Evolutionary conservation across 2,113 vertebrate species (phyloP), one percentile per base, ranked within the genome.

Genomic region (Podocnemis expansa): DNA sequence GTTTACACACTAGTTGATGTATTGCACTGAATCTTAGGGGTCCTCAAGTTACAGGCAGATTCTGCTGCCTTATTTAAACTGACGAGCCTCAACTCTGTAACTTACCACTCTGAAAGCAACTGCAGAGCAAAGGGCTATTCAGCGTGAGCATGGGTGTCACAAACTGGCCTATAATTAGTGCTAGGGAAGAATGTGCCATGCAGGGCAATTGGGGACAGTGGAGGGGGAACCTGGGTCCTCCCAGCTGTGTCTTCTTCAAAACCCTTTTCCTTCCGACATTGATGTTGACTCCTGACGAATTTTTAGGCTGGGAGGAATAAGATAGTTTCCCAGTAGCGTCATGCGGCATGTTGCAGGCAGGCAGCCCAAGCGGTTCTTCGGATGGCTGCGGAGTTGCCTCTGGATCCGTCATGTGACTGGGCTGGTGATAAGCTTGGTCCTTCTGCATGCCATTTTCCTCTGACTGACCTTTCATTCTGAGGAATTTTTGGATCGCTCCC

Each of bases 391-490:
- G 94, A 82, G 88, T 91, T 96, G 90, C 93, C 75, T 84, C 93
- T 96, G 88, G 90, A 96, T 86, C 93, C 85, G 94, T 96, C 95
- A 96, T 95, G 91, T 95, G 95, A 89, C 90, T 95, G 94, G 94
- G 89, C 91, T 89, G 95, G 91, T 1, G 13, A 96, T 60, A 95
- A 92, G 92, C 91, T 89, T 90, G 94, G 96, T 95, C 83, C 93
- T 95, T 87, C 93, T 85, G 94, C 95, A 96, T 97, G 96, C 87
- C 93, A 96, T 97, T 97, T 97, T 97, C 96, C 96, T 97, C 95
- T 95, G 89, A 96, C 91, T 97, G 97, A 97, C 97, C 97, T 97
- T 97, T 97, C 94, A 1, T 97, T 92, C 97, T 92, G 95, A 96
- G 96, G 95, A 97, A 94, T 56, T 95, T 76, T 49, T 97, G 97